Conservation (phyloP, 1,140 invertebrate species). For the Apis mellifera region DNA sequence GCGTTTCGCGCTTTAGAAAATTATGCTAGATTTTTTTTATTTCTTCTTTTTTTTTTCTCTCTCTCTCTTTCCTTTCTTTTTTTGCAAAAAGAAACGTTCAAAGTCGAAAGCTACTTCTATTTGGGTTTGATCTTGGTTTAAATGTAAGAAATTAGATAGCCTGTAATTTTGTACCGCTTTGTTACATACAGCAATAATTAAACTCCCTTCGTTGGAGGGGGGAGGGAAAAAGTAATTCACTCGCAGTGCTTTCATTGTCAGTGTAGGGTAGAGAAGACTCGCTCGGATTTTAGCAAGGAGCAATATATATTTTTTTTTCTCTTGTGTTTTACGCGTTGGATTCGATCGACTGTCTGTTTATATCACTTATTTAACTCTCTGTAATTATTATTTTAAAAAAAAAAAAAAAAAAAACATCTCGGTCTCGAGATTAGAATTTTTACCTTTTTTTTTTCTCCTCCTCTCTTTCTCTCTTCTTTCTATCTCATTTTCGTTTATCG, state of each 20-base stretch:
- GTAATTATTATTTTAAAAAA: constrained; percentile 35
- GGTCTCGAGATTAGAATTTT: constrained; percentile 33
- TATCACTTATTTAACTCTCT: too few relatives aligned
- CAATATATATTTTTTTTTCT: not conserved
- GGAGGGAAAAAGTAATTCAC: constrained; percentile 14
- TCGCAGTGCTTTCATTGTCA: constrained; percentile 53
- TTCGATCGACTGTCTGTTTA: not conserved
- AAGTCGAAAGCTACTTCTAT: not conserved
- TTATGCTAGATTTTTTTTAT: not conserved
- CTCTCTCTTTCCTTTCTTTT: too few relatives aligned
- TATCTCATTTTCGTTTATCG: constrained; percentile 30
- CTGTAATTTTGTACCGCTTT: constrained; percentile 25
- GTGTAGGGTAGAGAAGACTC: constrained; percentile 12
- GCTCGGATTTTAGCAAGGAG: not conserved
- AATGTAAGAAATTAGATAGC: not conserved
- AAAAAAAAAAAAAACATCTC: not conserved
- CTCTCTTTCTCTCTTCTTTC: not conserved
- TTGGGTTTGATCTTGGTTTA: not conserved
- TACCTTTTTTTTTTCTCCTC: not conserved
- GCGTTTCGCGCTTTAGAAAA: not conserved
- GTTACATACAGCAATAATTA: not conserved
- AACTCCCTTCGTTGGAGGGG: constrained; percentile 7
- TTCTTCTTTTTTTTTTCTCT: not conserved
- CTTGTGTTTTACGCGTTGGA: not conserved
- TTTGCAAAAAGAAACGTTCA: not conserved